Conservation (phyloP, 2,888 invertebrate genomes). For the Tetrapedia diversipes region DNA sequence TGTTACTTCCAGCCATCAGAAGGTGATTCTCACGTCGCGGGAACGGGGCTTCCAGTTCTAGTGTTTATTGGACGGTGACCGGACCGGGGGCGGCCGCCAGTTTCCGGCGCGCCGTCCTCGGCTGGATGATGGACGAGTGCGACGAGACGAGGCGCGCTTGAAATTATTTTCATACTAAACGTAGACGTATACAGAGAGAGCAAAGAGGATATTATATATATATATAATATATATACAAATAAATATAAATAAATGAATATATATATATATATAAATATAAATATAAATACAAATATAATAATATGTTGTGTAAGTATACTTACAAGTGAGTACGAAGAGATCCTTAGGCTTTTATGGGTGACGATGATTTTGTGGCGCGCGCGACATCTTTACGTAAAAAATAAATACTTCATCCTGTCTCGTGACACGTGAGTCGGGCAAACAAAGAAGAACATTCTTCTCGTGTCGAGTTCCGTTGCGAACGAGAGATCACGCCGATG, state of each 20-base stretch:
- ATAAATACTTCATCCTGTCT: neutral
- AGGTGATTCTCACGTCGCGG: conserved; percentile 78
- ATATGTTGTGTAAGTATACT: conserved; percentile 67
- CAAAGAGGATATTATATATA: conserved; percentile 58
- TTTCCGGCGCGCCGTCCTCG: conserved; percentile 56
- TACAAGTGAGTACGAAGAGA: conserved; percentile 56
- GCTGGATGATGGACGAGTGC: conserved; percentile 64
- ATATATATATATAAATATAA: conserved; percentile 54
- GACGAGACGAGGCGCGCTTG: conserved; percentile 65
- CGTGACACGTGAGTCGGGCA: neutral
- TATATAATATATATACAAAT: conserved; percentile 54
- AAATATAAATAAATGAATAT: conserved; percentile 52
- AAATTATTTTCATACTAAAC: conserved; percentile 81
- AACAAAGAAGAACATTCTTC: neutral
- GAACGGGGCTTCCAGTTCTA: conserved; percentile 79
- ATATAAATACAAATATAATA: conserved; percentile 50
- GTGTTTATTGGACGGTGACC: conserved; percentile 75
- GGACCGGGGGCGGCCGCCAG: conserved; percentile 50
- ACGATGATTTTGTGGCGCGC: conserved; percentile 38
- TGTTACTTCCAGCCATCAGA: conserved; percentile 73
- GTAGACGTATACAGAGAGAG: conserved; percentile 72
- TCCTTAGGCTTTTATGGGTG: conserved; percentile 61
- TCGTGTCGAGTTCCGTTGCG: neutral
- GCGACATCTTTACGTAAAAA: conserved; percentile 16
- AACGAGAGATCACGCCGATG: neutral